phyloP scores from a whole-genome alignment of 1,140 invertebrate species.

The Atopsyche davidsoni region DNA sequence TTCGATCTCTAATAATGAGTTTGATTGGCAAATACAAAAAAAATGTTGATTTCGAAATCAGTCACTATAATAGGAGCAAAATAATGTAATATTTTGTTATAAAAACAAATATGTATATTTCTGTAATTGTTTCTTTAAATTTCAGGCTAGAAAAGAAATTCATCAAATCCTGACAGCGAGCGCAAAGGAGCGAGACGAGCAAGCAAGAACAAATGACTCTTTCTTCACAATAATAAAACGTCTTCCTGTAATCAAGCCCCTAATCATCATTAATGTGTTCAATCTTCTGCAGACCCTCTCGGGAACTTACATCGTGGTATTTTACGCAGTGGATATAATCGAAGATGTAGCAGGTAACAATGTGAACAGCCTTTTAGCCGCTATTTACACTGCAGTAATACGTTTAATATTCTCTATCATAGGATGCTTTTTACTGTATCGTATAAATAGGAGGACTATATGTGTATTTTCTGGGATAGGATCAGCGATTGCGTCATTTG shows the following conservation, averaged over 20 bases:
- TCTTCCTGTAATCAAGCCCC: slow-evolving; percentile 59
- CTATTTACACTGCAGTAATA: slow-evolving; percentile 58
- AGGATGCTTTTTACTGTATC: slow-evolving; percentile 56
- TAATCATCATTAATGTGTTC: slow-evolving; percentile 64
- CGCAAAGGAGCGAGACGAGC: slow-evolving; percentile 46
- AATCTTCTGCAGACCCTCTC: slow-evolving; percentile 64
- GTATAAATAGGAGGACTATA: slow-evolving; percentile 55
- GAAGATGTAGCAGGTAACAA: slow-evolving; percentile 46
- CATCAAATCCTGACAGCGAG: slow-evolving; percentile 47
- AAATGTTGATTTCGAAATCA: too few relatives aligned
- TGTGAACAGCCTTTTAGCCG: slow-evolving; percentile 50
- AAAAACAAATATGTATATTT: not conserved
- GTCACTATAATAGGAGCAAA: too few relatives aligned
- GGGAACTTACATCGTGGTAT: slow-evolving; percentile 67
- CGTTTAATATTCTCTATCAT: slow-evolving; percentile 57
- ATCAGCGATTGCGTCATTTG: slow-evolving; percentile 55
- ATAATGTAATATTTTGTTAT: too few relatives aligned
- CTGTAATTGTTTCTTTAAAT: slow-evolving; percentile 4
- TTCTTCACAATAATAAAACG: slow-evolving; percentile 47
- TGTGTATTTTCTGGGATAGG: slow-evolving; percentile 58
- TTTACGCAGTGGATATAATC: slow-evolving; percentile 67
- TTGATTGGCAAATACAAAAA: too few relatives aligned
- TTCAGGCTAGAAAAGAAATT: slow-evolving; percentile 51
- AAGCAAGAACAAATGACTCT: slow-evolving; percentile 37
- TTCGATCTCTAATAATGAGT: too few relatives aligned